Percentiles rank a stretch among this genome's conserved stretches.
These are phyloP conservation scores for Neomorphus geoffroyi DNA, from an alignment of 2,797 vertebrate genomes.

Conservation along the genomic window DNA sequence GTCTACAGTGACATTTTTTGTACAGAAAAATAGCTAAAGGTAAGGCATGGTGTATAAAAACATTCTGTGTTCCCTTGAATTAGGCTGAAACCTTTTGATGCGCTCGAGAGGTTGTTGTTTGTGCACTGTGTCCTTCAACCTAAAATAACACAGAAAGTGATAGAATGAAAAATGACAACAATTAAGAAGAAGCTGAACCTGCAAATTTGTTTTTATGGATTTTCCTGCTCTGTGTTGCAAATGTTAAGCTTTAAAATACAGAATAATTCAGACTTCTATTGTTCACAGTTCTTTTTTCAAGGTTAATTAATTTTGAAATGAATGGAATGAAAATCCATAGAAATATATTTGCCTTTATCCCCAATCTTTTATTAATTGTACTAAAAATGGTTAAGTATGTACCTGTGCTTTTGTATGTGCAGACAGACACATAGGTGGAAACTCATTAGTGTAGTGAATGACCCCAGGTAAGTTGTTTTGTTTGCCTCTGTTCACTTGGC, in stretches of 20 bases:
- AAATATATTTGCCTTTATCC: not conserved
- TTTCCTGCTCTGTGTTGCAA: constrained; percentile 1
- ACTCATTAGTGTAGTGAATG: not conserved
- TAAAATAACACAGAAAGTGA: not conserved
- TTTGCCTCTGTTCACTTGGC: not conserved
- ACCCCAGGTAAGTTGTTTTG: not conserved
- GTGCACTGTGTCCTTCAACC: constrained; percentile 22
- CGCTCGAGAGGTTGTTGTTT: not conserved
- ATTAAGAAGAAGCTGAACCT: constrained; percentile 15
- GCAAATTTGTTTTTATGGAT: not conserved
- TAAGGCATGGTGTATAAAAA: not conserved
- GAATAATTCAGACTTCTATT: not conserved
- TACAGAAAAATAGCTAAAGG: not conserved
- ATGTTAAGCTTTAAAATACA: not conserved
- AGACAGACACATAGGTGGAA: not conserved
- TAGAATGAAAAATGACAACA: constrained; percentile 43
- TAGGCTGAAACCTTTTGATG: not conserved
- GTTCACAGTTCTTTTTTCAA: not conserved
- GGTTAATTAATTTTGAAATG: not conserved
- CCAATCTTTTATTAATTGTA: not conserved
- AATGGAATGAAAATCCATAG: not conserved
- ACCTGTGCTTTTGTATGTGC: not conserved
- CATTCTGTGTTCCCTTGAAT: not conserved
- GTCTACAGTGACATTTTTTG: not conserved
- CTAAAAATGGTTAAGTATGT: not conserved